Base-by-base conservation (phyloP, 2,113 vertebrate genomes). In the Lampris incognitus region DNA sequence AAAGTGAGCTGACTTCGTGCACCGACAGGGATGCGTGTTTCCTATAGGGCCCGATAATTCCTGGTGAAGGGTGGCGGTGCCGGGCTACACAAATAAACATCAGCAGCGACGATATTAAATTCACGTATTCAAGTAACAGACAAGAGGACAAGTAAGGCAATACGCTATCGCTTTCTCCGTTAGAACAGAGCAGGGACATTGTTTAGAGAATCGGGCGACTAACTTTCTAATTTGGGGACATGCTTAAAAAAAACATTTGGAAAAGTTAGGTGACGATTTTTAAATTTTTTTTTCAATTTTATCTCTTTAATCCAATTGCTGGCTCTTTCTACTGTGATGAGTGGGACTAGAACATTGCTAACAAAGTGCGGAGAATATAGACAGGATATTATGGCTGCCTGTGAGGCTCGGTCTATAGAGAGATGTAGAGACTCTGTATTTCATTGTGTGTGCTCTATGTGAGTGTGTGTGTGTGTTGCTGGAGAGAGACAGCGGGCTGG, bases 401-500 rank as follows among this genome's bases (percentile, higher is more conserved):
- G 75, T 24, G 60, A 62, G 41, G 57, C 9, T 38, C 37, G 24
- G 36, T 9, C 7, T 7, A 46, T 46, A 77, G 74, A 60, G 69
- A 74, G 76, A 83, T 66, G 75, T 67, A 76, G 69, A 41, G 38
- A 84, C 67, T 85, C 70, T 66, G 64, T 70, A 56, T 73, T 71
- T 50, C 24, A 9, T n/a, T 5, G 59, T 55, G 49, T 49, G 41
- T 36, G 71, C 24, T 24, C 24, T 78, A 57, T 69, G 51, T 49
- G 44, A 6, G 68, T 40, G 65, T 10, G 36, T n/a, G 51, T 7
- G n/a, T 61, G 3, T 13, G 50, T 64, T 75, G 74, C 73, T 84
- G 70, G 72, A 87, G 82, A 66, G 81, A 92, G 88, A 87, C 77
- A 85, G 78, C 79, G 70, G 69, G 67, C 77, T 81, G 83, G 88